Percentiles rank a stretch among this genome's conserved stretches.
Evolutionary conservation across 2,888 invertebrate species (phyloP).

Genomic region (Schrankia costaestrigalis): DNA sequence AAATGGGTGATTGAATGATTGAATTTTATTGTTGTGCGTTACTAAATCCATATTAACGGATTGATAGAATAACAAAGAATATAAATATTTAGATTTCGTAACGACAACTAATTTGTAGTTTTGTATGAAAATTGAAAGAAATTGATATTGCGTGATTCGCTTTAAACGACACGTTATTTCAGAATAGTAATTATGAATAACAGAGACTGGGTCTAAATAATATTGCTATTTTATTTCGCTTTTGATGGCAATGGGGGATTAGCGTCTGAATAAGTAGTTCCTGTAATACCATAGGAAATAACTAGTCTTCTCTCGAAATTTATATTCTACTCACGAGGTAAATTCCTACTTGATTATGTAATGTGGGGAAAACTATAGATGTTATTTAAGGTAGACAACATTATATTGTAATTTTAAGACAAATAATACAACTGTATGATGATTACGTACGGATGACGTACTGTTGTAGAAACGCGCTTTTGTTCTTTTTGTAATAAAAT

Average conservation of each 20-base stretch:
- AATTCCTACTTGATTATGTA: constrained; percentile 5
- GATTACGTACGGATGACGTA: constrained; percentile 32
- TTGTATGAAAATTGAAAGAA: no score
- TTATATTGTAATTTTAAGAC: constrained; percentile 39
- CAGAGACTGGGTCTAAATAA: no score
- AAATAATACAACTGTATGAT: constrained; percentile 40
- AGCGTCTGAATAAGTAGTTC: no score
- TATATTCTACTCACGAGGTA: neutral
- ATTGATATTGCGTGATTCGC: no score
- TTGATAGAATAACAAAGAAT: no score
- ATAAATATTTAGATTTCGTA: no score
- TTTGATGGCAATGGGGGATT: no score
- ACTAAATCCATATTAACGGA: constrained; percentile 5
- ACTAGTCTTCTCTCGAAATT: constrained; percentile 1
- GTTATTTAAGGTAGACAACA: constrained; percentile 32
- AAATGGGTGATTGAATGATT: constrained; percentile 12
- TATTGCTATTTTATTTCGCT: no score
- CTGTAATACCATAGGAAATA: no score
- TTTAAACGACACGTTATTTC: no score
- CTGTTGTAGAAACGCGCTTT: constrained; percentile 31
- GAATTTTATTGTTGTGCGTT: constrained; percentile 11
- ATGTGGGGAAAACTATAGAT: constrained; percentile 14
- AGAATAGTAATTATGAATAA: no score
- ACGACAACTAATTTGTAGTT: no score
- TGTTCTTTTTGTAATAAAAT: constrained; percentile 47